These are phyloP conservation scores for Hycleus cichorii DNA, from an alignment of 1,140 invertebrate genomes.

Conservation along the genomic window DNA sequence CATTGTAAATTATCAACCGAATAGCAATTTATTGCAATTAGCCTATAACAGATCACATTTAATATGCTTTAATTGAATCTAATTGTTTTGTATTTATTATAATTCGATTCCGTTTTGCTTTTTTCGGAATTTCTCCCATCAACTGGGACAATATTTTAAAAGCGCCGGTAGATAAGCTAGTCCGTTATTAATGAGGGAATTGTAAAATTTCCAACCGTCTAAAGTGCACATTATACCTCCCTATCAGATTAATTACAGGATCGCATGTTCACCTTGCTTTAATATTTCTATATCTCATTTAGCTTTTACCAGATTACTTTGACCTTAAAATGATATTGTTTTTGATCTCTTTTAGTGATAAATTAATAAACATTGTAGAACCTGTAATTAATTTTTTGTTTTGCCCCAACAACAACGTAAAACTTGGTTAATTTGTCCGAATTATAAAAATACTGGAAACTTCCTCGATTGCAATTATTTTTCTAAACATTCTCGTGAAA, in stretches of 20 bases:
- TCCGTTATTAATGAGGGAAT: conserved; percentile 9
- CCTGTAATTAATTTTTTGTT: no score
- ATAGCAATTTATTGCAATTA: conserved; percentile 16
- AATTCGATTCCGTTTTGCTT: no score
- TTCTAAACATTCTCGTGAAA: no score
- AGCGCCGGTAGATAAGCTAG: no score
- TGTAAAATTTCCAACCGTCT: conserved; percentile 11
- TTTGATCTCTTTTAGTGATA: conserved; percentile 12
- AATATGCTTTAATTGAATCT: conserved; percentile 13
- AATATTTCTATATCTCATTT: conserved; percentile 13
- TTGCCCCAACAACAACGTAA: no score
- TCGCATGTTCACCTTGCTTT: conserved; percentile 19
- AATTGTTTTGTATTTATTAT: neutral
- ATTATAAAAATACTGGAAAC: no score
- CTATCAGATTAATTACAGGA: conserved; percentile 18
- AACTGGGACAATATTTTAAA: no score
- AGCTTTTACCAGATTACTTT: conserved; percentile 20
- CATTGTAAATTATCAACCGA: conserved; percentile 7
- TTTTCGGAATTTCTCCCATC: no score
- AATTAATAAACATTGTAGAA: conserved; percentile 5
- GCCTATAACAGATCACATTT: conserved; percentile 5
- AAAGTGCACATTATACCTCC: conserved; percentile 15
- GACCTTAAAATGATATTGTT: conserved; percentile 18
- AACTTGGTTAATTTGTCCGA: no score
- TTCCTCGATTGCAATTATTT: no score